A percentile compares a stretch with the other conserved stretches of the same genome.
Conservation (phyloP, 2,888 invertebrate species). For the Dynastes grantii region DNA sequence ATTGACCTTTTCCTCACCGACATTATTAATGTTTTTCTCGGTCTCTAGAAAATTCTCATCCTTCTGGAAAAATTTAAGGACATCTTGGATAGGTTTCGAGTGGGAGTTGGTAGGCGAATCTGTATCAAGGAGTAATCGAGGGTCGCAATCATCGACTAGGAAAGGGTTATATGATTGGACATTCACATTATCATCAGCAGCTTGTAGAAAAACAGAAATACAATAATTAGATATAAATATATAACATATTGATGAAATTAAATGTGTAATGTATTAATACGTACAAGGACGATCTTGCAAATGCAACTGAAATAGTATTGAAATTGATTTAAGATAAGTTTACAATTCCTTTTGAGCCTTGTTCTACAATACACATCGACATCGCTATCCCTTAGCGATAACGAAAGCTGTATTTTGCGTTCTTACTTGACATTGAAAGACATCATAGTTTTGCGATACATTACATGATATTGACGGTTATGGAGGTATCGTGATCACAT, state of each 20-base stretch:
- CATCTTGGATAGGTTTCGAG: constrained; percentile 64
- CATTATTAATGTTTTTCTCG: constrained; percentile 44
- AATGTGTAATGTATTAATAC: constrained; percentile 11
- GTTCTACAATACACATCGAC: too few relatives aligned
- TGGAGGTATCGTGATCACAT: too few relatives aligned
- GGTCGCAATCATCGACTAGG: constrained; percentile 66
- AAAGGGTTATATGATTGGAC: constrained; percentile 67
- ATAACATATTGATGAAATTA: constrained; percentile 44
- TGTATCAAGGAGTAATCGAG: constrained; percentile 64
- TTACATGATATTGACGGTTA: too few relatives aligned
- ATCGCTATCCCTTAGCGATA: too few relatives aligned
- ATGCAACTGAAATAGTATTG: too few relatives aligned
- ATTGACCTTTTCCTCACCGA: constrained; percentile 53
- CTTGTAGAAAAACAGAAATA: constrained; percentile 65
- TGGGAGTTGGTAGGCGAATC: constrained; percentile 60
- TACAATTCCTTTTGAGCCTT: too few relatives aligned
- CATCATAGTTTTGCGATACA: too few relatives aligned
- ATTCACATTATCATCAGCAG: constrained; percentile 65
- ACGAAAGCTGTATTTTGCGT: too few relatives aligned
- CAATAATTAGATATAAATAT: constrained; percentile 53
- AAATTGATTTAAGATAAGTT: too few relatives aligned
- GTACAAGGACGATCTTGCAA: neutral
- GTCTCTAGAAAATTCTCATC: constrained; percentile 54
- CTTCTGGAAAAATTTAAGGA: constrained; percentile 69
- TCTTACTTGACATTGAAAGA: too few relatives aligned